Base-by-base conservation (phyloP, 2,113 vertebrate species). In the Phalacrocorax carbo region DNA sequence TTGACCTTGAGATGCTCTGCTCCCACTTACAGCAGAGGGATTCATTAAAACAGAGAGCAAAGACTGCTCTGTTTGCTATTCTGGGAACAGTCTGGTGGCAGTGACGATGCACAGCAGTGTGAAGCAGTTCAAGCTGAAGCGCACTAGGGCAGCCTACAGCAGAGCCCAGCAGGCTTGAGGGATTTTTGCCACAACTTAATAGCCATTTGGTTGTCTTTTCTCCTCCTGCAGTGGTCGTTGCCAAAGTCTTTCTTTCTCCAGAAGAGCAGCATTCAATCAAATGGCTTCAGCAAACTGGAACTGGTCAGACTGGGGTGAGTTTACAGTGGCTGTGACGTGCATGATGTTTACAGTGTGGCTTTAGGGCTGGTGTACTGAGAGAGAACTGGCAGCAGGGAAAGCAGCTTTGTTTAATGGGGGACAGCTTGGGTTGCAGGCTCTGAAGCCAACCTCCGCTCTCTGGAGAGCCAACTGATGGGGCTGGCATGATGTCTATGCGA, bases 201-300 rank as follows among this genome's bases (percentile, higher is more conserved):
- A 89, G 40, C 66, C 58, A 13, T 82, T 80, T 81, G 44, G 15
- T 88, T 87, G 78, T 87, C 38, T 86, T 60, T 36, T 96, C 16
- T 97, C 86, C 82, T 87, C 71, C 88, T 54, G 42, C 91, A 98
- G 98, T 98, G 98, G 98, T 96, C 97, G 2, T 85, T 98, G 84
- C 98, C 98, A 16, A 93, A 95, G 66, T 94, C 97, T 11, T 91
- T 97, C 60, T 87, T 98, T 69, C 49, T 91, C 75, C 87, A 97
- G 89, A 98, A 97, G 71, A 90, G 36, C 40, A 75, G 93, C 0
- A 5, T 60, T 85, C 75, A 77, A 10, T 68, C 96, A 19, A 96
- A 72, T 32, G 55, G 93, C 87, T 94, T 96, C 91, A 94, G 62
- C 91, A 98, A 95, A 91, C 73, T 77, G 20, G 98, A 98, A 57